A percentile compares a stretch with the other conserved stretches of the same genome.
phyloP scores from a whole-genome alignment of 30 jellyfish, hydroid and myxozoan species.

The Cassiopea andromeda region DNA sequence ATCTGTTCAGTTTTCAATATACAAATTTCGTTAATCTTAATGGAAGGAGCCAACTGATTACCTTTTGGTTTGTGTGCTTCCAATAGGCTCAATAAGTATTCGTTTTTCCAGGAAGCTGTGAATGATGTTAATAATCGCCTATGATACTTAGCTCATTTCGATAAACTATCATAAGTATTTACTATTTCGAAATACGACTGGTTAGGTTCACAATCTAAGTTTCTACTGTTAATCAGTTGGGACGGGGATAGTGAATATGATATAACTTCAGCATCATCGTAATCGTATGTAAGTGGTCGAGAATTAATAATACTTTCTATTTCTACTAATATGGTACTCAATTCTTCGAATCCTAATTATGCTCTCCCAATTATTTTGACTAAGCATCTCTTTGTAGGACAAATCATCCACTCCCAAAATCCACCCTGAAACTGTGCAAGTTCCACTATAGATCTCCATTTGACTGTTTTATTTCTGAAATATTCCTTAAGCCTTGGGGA shows the following conservation, averaged over 20 bases:
- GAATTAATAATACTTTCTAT: background rate
- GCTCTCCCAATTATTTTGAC: background rate
- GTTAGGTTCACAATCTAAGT: background rate
- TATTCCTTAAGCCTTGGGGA: constrained; percentile 45
- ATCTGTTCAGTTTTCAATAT: constrained; percentile 42
- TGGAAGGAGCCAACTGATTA: constrained; percentile 25
- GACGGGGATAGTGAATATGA: background rate
- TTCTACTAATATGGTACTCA: background rate
- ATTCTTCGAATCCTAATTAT: background rate
- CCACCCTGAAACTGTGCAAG: background rate
- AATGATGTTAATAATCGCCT: constrained; percentile 21
- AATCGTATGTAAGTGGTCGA: background rate
- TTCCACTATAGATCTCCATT: background rate
- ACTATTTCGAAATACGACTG: background rate
- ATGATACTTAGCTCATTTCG: constrained; percentile 41
- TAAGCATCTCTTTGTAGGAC: background rate
- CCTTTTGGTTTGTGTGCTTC: constrained; percentile 56
- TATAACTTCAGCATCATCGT: background rate
- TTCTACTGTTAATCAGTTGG: background rate
- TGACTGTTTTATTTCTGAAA: constrained; percentile 11
- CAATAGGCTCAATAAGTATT: constrained; percentile 38
- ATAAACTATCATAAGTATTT: background rate
- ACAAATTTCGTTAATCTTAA: constrained; percentile 18
- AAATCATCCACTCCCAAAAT: background rate
- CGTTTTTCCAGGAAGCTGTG: constrained; percentile 40